A percentile compares a stretch with the other conserved stretches of the same genome.
Evolutionary conservation across 2,113 vertebrate species (phyloP).

Genomic region (Lonchura striata): DNA sequence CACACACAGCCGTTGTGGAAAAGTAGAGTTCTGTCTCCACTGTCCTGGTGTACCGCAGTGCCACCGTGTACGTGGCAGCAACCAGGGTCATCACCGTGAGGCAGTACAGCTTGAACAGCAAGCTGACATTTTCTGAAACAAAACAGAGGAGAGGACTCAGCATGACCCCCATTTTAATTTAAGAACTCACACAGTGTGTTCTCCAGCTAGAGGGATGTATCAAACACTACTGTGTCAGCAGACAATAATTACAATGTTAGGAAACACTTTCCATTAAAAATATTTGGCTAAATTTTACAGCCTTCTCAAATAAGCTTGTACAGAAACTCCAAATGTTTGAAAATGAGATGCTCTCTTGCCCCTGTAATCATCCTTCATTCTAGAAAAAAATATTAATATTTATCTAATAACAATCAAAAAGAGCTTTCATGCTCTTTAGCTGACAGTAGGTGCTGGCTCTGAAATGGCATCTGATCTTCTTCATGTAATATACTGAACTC

Average conservation of each 20-base stretch:
- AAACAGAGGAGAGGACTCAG: neutral
- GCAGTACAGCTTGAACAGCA: slow-evolving; percentile 95
- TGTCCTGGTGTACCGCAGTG: slow-evolving; percentile 87
- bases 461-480: neutral
- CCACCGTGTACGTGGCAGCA: slow-evolving; percentile 88
- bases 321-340: neutral
- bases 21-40: slow-evolving; percentile 84
- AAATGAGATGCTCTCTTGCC: neutral
- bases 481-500: accelerated
- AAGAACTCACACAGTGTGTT: neutral
- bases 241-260: neutral
- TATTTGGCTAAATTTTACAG: neutral
- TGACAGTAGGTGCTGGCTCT: accelerated
- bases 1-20: slow-evolving; percentile 90
- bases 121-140: slow-evolving; percentile 84
- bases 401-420: neutral
- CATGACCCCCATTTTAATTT: neutral
- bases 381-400: neutral
- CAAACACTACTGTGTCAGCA: neutral
- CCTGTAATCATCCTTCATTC: neutral
- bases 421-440: neutral
- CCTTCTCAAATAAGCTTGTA: neutral
- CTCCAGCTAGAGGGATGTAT: neutral
- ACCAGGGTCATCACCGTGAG: slow-evolving; percentile 95
- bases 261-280: neutral